Base-by-base conservation (phyloP, 1,140 invertebrate genomes). In the Watersipora subatra region DNA sequence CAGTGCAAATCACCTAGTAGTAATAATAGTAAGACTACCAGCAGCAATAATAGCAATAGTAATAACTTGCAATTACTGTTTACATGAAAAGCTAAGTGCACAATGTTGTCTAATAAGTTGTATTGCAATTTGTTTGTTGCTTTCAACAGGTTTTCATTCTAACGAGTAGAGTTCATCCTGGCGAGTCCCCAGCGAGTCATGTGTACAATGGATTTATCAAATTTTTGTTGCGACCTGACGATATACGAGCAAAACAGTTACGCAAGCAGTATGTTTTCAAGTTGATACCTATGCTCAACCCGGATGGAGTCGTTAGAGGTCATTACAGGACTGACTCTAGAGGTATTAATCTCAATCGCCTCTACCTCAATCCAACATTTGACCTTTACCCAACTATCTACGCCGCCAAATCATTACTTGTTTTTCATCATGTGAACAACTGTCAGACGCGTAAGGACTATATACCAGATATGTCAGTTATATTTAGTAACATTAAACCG, bases 281-380 rank as follows among this genome's bases (percentile, higher is more conserved):
- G 81, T 79, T 95, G 69, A 88, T 96, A 66, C 92, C 92, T 1
- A 90, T 93, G 84, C 80, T 95, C 59, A 96, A 96, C 81, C 92
- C 92, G 1, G 92, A 96, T 77, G 92, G 92, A 3, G 92, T 94
- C 0, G 86, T 86, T n/a, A 82, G 85, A 61, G 92, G 92, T 2
- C 90, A 92, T 77, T 94, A 94, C 76, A 81, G 92, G 30, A 93
- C 92, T 46, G 91, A 94, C 78, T 89, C 89, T 0, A 83, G 87
- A 64, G 80, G 80, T 1, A 74, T 81, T 28, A 81, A 81, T 70
- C 69, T 81, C 2, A 81, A 81, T 62, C 68, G 80, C 12, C 68
- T 80, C 26, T 81, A 81, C 64, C 64, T 76, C n/a, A 77, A 80
- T 65, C 80, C 80, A 0, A 73, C 71, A 62, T 71, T 75, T 64